These are phyloP conservation scores for Chaetogeoica ovagalla DNA, from an alignment of 2,888 invertebrate genomes.

Conservation along the genomic window DNA sequence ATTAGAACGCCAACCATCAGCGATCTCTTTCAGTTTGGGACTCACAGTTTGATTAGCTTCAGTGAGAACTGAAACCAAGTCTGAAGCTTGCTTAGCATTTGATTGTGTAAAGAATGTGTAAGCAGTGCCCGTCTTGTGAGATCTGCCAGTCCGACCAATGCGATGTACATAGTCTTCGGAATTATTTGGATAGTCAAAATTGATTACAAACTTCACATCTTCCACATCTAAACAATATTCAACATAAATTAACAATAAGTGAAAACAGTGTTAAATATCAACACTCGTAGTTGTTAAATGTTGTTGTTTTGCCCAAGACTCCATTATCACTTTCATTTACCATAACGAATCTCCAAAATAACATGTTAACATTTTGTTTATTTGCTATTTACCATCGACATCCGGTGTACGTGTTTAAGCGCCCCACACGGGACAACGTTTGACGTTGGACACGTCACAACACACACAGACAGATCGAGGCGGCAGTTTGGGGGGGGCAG, in stretches of 20 bases:
- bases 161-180: constrained; percentile 75
- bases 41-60: constrained; percentile 91
- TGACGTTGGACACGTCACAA: constrained; percentile 51
- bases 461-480: constrained; percentile 50
- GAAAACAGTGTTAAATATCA: constrained; percentile 54
- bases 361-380: constrained; percentile 48
- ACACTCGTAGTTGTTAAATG: constrained; percentile 42
- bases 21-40: constrained; percentile 76
- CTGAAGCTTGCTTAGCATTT: constrained; percentile 89
- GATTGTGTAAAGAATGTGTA: constrained; percentile 94
- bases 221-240: constrained; percentile 67
- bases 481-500: constrained; percentile 44
- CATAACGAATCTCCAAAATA: constrained; percentile 43
- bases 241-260: constrained; percentile 30
- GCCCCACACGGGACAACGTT: constrained; percentile 52
- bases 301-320: constrained; percentile 29
- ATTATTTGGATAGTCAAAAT: constrained; percentile 73
- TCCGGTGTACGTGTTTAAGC: constrained; percentile 50
- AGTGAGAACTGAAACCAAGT: constrained; percentile 84
- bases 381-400: constrained; percentile 53
- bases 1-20: constrained; percentile 58
- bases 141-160: constrained; percentile 71
- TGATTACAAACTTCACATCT: constrained; percentile 74
- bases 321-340: constrained; percentile 41
- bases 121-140: constrained; percentile 80